phyloP scores from a whole-genome alignment of 2,113 vertebrate genomes.

The Phaethon lepturus region DNA sequence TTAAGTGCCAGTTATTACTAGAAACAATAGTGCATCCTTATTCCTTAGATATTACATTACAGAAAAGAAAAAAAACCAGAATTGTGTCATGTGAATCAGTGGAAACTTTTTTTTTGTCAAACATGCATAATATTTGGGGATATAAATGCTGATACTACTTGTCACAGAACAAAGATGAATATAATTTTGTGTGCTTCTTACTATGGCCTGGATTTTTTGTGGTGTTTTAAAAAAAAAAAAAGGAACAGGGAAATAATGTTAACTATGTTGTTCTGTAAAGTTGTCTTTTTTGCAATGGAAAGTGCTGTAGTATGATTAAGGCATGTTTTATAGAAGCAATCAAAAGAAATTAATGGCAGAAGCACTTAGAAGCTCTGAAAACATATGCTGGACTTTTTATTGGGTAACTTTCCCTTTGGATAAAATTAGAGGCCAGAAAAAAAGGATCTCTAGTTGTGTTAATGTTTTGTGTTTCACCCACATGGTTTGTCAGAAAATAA shows the following conservation, averaged over 20 bases:
- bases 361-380: constrained; percentile 71
- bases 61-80: constrained; percentile 52
- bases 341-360: constrained; percentile 64
- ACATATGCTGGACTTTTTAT: constrained; percentile 70
- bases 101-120: constrained; percentile 68
- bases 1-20: constrained; percentile 74
- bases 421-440: constrained; percentile 48
- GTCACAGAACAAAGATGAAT: constrained; percentile 67
- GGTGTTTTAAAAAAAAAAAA: constrained; percentile 40
- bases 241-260: constrained; percentile 55
- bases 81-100: constrained; percentile 66
- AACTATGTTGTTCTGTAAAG: constrained; percentile 54
- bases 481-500: constrained; percentile 67
- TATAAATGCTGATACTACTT: constrained; percentile 72
- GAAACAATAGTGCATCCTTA: constrained; percentile 71
- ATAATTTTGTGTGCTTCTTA: constrained; percentile 69
- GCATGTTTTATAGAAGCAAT: constrained; percentile 69
- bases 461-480: constrained; percentile 71
- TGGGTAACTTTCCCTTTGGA: constrained; percentile 62
- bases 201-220: constrained; percentile 64
- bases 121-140: constrained; percentile 74
- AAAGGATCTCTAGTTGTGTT: constrained; percentile 47
- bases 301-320: constrained; percentile 69
- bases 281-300: constrained; percentile 65
- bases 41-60: constrained; percentile 67